A percentile compares a stretch with the other conserved stretches of the same genome.
Conservation (phyloP, 2,888 invertebrate species). For the Peribatodes rhomboidaria region DNA sequence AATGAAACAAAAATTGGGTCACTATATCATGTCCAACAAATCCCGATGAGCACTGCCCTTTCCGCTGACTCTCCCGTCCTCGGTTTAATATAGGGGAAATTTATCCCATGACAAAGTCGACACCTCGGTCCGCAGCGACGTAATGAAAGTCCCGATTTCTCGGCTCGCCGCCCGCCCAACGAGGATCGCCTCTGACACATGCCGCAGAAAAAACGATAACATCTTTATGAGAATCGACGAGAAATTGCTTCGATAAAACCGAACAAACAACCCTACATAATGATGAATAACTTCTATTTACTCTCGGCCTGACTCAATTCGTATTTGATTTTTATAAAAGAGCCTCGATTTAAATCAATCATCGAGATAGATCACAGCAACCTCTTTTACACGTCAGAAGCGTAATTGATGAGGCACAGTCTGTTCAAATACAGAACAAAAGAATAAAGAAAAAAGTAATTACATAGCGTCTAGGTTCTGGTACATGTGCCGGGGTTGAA, state of each 20-base stretch:
- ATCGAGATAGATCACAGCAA: conserved; percentile 41
- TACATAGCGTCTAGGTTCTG: conserved; percentile 24
- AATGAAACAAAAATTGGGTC: conserved; percentile 34
- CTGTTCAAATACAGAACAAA: conserved; percentile 42
- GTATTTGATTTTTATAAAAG: conserved; percentile 28
- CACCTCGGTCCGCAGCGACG: conserved; percentile 29
- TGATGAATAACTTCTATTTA: conserved; percentile 39
- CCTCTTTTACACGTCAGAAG: conserved; percentile 37
- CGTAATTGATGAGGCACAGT: conserved; percentile 42
- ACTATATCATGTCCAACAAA: conserved; percentile 30
- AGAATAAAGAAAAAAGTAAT: conserved; percentile 34
- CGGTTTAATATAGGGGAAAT: conserved; percentile 27
- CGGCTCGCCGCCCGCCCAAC: conserved; percentile 49
- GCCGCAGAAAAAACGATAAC: conserved; percentile 46
- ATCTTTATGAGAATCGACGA: conserved; percentile 40
- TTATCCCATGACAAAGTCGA: conserved; percentile 30
- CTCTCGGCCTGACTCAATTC: conserved; percentile 22
- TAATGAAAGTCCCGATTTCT: conserved; percentile 49
- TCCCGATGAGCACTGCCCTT: conserved; percentile 24
- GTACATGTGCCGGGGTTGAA: conserved; percentile 16
- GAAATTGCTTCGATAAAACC: conserved; percentile 29
- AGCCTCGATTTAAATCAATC: conserved; percentile 45
- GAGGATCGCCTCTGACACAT: conserved; percentile 42
- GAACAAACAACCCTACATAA: conserved; percentile 31
- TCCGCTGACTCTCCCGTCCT: conserved; percentile 22